Base-by-base conservation (phyloP, 2,797 vertebrate species). In the Argya squamiceps region DNA sequence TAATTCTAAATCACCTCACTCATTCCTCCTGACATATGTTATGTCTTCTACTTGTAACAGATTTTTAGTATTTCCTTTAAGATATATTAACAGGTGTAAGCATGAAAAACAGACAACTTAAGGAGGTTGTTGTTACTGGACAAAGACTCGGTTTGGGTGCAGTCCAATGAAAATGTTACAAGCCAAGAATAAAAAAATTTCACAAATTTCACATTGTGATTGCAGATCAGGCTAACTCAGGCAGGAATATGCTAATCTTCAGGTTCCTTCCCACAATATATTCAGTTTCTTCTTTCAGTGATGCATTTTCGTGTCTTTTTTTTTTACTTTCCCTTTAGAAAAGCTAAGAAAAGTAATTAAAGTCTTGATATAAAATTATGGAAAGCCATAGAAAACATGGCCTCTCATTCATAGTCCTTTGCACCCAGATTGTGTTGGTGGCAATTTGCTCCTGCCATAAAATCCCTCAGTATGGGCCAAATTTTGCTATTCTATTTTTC, bases 1-100 rank as follows among this genome's bases (percentile, higher is more conserved):
- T 87, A 74, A 92, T 94, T 95, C 88, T 91, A 88, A 95, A 95
- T 94, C 93, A 96, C 90, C 63, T 92, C 65, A 76, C 95, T 95
- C 91, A 56, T 93, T 84, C 86, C 76, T 84, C 74, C 62, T 94
- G 83, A 86, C 79, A 58, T 32, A 34, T 71, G 56, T 64, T 95
- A 84, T 56, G 83, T 75, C 80, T 94, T 94, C 83, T 76, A 73
- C 64, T 93, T 89, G 63, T 74, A 94, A 84, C 41, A 36, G 63
- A 93, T 87, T 92, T 95, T 94, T 82, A 95, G 68, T 84, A 68
- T 89, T 94, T 96, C 77, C 74, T 94, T 90, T 87, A 79, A 93
- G 96, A 91, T 87, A 74, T 68, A 90, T 94, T 94, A 94, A 87
- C 90, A 97, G 90, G 85, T 92, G 92, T 84, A 80, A 70, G 43